Evolutionary conservation across 2,113 vertebrate genomes (phyloP), one percentile per base, ranked within the genome.

Genomic region (Rutilus rutilus): DNA sequence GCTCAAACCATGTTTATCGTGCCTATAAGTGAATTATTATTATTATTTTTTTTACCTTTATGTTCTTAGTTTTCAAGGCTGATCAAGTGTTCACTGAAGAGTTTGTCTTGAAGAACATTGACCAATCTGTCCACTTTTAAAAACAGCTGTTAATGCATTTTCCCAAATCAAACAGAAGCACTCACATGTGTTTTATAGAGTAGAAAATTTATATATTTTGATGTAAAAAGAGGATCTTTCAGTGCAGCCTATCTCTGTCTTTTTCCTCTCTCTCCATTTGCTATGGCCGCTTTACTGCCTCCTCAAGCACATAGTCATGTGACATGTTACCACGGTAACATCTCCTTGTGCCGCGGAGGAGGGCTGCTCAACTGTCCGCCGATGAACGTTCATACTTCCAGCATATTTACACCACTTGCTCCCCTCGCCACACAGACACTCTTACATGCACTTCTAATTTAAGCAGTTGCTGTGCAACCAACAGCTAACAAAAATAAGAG

Each of bases 281-380:
- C 71, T 71, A 59, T 74, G 45, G 54, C 57, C 15, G 23, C n/a
- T 82, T 73, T 85, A 60, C 47, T 82, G 60, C 71, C 78, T 78
- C 64, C 64, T 83, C 78, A 69, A 82, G 86, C 57, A 42, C 67
- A 42, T 1, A 82, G 73, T 87, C 88, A 89, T 78, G 83, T 89
- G 88, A 89, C 65, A 47, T 75, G 88, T 89, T 85, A 47, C 88
- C 86, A 89, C 5, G 27, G 88, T 85, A 89, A 89, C 88, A 65
- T 87, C 76, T 47, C 79, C 64, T 82, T 85, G 65, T 83, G 50
- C 60, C 78, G 82, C 67, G 77, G 85, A 86, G 65, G 82, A 86
- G 82, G 62, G 74, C 74, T 87, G 83, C 74, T 83, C 47, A 64
- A 78, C 33, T 84, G 76, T 78, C 78, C 80, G 73, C 42, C 60